phyloP scores from a whole-genome alignment of 1,140 invertebrate genomes.

The Streblospio benedicti region DNA sequence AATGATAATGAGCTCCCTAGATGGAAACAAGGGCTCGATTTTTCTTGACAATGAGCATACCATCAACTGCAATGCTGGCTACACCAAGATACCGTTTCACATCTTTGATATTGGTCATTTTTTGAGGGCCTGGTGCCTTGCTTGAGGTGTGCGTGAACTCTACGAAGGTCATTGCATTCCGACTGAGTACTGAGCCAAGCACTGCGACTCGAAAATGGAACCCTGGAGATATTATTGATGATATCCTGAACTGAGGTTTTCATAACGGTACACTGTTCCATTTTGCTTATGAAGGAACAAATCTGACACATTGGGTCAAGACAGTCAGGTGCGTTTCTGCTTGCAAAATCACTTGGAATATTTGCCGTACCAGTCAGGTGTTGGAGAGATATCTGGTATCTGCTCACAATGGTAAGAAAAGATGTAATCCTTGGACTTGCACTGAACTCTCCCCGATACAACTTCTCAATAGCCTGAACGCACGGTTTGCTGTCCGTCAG shows the following conservation, averaged over 20 bases:
- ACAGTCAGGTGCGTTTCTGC: constrained; percentile 18
- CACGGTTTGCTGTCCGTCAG: constrained; percentile 25
- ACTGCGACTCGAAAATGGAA: constrained; percentile 16
- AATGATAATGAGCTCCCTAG: constrained; percentile 17
- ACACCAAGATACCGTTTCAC: constrained; percentile 19
- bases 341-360: constrained; percentile 20
- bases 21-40: not conserved
- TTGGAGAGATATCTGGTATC: constrained; percentile 16
- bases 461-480: constrained; percentile 22
- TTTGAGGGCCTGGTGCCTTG: constrained; percentile 23
- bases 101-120: constrained; percentile 21
- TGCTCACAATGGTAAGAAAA: constrained; percentile 19
- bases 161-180: constrained; percentile 21
- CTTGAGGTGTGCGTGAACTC: constrained; percentile 19
- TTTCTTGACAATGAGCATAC: constrained; percentile 17
- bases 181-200: constrained; percentile 15
- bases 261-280: not conserved
- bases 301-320: constrained; percentile 8
- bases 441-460: constrained; percentile 23
- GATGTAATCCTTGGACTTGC: constrained; percentile 18
- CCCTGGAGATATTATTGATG: too few species aligned
- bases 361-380: constrained; percentile 18
- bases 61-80: constrained; percentile 22
- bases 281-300: not conserved
- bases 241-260: not conserved